phyloP scores from a whole-genome alignment of 2,888 invertebrate genomes.

The Drosophila incognita region DNA sequence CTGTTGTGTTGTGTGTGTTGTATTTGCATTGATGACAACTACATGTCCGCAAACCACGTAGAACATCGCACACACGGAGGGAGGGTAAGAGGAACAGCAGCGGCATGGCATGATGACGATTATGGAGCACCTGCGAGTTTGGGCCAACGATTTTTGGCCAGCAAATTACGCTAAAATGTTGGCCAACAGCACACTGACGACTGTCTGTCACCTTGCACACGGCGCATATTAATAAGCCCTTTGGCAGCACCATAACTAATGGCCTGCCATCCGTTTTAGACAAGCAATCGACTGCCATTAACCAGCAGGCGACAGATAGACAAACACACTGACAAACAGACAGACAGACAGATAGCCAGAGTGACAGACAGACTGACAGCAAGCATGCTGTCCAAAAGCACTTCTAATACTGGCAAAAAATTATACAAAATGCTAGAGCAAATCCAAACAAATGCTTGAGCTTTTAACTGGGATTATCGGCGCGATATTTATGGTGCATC shows the following conservation, averaged over 20 bases:
- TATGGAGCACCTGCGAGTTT: conserved; percentile 69
- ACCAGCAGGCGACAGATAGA: conserved; percentile 43
- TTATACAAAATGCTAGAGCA: conserved; percentile 46
- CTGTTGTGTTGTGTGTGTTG: conserved; percentile 37
- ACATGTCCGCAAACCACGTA: conserved; percentile 64
- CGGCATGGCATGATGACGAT: conserved; percentile 55
- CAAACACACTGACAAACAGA: neutral
- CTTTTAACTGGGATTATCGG: conserved; percentile 78
- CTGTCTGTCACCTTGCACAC: conserved; percentile 58
- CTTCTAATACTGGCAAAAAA: conserved; percentile 34
- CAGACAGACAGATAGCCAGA: neutral
- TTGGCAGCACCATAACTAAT: conserved; percentile 73
- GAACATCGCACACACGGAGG: neutral
- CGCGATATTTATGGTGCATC: conserved; percentile 72
- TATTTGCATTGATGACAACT: conserved; percentile 78
- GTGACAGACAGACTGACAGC: neutral
- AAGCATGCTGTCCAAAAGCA: conserved; percentile 27
- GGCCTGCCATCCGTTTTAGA: conserved; percentile 66
- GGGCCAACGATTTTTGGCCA: conserved; percentile 46
- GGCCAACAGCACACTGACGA: conserved; percentile 30
- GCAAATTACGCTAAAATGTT: conserved; percentile 57
- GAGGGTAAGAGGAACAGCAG: neutral
- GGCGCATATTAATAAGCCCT: conserved; percentile 74
- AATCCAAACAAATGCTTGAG: conserved; percentile 78
- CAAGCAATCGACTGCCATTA: conserved; percentile 69